Percentiles rank a stretch among this genome's conserved stretches.
Evolutionary conservation across 2,113 vertebrate genomes (phyloP).

Genomic region (Menura novaehollandiae): DNA sequence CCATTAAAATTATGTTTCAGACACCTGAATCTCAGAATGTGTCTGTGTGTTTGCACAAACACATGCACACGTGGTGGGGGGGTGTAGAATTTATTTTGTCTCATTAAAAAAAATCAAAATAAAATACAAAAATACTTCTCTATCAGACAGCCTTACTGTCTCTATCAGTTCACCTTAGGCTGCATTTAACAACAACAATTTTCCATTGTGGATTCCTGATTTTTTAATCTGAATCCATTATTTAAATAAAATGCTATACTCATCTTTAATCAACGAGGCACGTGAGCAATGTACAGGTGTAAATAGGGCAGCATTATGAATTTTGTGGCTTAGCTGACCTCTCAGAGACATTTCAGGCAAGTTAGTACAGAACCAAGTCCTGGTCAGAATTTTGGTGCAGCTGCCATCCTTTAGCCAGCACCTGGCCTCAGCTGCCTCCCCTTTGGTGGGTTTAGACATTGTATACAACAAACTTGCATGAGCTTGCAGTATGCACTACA

Average conservation of each 20-base stretch:
- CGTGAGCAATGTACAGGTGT: accelerated
- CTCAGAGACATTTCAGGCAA: background rate
- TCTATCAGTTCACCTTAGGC: background rate
- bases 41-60: accelerated
- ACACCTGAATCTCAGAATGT: background rate
- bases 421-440: background rate
- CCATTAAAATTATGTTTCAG: background rate
- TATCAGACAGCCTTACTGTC: background rate
- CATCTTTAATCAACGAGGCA: background rate
- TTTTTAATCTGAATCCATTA: background rate
- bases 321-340: background rate
- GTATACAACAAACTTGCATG: background rate
- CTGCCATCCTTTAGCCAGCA: background rate
- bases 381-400: background rate
- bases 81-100: background rate
- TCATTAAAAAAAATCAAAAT: background rate
- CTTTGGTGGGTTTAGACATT: background rate
- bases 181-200: background rate
- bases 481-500: background rate
- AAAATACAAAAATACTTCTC: too few relatives aligned
- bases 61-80: accelerated
- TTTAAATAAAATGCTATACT: background rate
- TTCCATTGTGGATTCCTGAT: background rate
- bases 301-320: background rate
- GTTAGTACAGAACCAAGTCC: accelerated